Percentiles rank a stretch among this genome's conserved stretches.
These are phyloP conservation scores for Neolamprologus fasciatus DNA, from an alignment of 2,113 vertebrate species.

Conservation along the genomic window DNA sequence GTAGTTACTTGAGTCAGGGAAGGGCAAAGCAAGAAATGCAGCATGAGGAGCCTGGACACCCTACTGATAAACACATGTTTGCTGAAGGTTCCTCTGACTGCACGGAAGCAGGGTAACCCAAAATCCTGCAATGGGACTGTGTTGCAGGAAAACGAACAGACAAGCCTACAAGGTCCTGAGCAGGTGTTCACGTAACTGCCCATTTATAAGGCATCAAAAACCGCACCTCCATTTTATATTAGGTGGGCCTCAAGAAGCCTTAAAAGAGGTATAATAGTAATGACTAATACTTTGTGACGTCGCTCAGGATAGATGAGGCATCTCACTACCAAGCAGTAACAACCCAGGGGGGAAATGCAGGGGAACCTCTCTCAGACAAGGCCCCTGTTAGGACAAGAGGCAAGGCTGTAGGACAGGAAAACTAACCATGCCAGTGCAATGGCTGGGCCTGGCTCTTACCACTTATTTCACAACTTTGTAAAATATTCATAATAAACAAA, in stretches of 20 bases:
- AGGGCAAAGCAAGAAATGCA: background rate
- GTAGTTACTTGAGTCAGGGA: background rate
- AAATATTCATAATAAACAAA: background rate
- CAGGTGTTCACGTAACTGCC: background rate
- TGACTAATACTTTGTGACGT: background rate
- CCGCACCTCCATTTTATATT: fast-evolving
- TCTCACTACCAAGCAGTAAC: background rate
- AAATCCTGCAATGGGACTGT: background rate
- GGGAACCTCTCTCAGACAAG: background rate
- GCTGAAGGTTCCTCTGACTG: background rate
- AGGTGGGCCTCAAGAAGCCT: background rate
- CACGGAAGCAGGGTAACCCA: fast-evolving
- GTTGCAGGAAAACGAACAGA: background rate
- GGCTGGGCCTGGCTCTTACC: background rate
- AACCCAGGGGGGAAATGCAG: background rate
- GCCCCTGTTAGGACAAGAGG: background rate
- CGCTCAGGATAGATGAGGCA: fast-evolving
- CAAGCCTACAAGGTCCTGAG: background rate
- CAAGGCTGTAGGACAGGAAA: background rate
- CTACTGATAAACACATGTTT: background rate
- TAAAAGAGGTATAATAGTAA: background rate
- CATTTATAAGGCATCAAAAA: background rate
- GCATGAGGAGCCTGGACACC: background rate
- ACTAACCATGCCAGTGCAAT: background rate
- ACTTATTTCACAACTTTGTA: background rate